Base-by-base conservation (phyloP, 2,113 vertebrate genomes). In the Sterna hirundo region DNA sequence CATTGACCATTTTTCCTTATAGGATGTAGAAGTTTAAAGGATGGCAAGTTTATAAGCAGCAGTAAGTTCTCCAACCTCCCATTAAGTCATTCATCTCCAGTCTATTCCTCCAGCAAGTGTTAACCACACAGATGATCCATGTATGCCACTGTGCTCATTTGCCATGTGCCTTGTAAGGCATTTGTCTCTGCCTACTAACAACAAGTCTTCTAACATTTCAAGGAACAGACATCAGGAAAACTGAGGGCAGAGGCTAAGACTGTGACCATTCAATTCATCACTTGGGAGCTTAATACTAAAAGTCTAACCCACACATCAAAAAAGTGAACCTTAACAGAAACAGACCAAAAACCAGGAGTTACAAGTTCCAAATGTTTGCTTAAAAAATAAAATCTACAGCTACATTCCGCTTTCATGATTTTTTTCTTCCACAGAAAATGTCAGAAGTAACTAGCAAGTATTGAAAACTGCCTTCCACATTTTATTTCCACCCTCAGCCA, bases 171-270 rank as follows among this genome's bases (percentile, higher is more conserved):
- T 86, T 70, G 62, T 77, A 90, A 83, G 29, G 21, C 49, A 80
- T 96, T 93, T 90, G 30, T 92, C 62, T 94, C 57, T 83, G 66
- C 54, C 76, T 93, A 34, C 52, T 85, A 85, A 64, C 40, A 79
- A 27, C 19, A 71, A 29, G 18, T 65, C 70, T 82, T 84, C 38
- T 11, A 64, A 54, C 11, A 66, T 88, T 92, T 93, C 38, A 85
- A 87, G 89, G 26, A 94, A 30, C 11, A 60, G 47, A 52, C 10
- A 60, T 7, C 1, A 4, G 30, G 46, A 90, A 88, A 92, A 90
- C 52, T 86, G 88, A 72, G 71, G 36, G 27, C 71, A 94, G 30
- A 90, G 49, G 16, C 62, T 93, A 38, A 74, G 44, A 44, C 13
- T 80, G 36, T 70, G 72, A 54, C 58, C 46, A 66, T 54, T 86